phyloP scores from a whole-genome alignment of 2,797 vertebrate species.

The Melanotaenia maccullochi region DNA sequence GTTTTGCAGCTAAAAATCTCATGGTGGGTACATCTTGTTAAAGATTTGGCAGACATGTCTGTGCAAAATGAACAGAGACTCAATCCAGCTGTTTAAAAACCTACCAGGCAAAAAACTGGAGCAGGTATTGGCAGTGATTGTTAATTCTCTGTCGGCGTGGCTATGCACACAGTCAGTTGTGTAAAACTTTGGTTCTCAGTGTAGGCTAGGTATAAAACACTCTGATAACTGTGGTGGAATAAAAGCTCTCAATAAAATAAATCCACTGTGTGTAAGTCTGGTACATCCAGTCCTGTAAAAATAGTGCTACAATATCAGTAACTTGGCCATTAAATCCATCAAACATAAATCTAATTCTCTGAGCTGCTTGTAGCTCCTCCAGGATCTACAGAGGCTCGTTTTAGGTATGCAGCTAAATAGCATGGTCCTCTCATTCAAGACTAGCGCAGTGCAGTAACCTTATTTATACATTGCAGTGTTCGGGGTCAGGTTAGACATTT shows the following conservation, averaged over 20 bases:
- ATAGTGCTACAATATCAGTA: background rate
- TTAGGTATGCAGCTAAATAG: background rate
- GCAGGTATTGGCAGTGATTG: too few species aligned
- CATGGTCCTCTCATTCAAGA: background rate
- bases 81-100: too few species aligned
- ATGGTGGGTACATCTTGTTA: too few species aligned
- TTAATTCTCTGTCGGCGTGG: background rate
- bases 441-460: background rate
- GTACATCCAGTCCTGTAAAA: background rate
- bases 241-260: background rate
- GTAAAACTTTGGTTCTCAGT: background rate
- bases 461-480: background rate
- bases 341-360: background rate
- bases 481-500: background rate
- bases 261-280: too few species aligned
- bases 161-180: background rate
- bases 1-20: too few species aligned
- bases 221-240: background rate
- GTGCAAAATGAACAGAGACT: too few species aligned
- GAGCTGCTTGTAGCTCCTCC: background rate
- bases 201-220: background rate
- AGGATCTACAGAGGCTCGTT: background rate
- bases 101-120: too few species aligned
- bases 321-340: background rate
- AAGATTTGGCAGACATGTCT: too few species aligned